Conservation (phyloP, 2,888 invertebrate species). For the Pyrrhosoma nymphula region DNA sequence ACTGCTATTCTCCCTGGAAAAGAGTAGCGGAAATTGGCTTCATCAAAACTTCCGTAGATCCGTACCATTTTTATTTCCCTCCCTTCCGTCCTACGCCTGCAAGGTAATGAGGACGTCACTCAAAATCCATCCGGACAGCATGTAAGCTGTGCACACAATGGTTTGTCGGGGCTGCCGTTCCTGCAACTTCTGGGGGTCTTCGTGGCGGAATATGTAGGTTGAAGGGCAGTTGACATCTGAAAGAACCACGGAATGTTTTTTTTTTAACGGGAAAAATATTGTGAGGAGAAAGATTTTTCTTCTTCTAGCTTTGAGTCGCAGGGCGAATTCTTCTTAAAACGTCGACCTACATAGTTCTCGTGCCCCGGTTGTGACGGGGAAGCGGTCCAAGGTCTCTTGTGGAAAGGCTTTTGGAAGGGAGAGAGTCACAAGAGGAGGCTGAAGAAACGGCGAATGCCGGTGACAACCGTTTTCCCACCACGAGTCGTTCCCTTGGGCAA, state of each 20-base stretch:
- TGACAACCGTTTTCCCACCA: slow-evolving; percentile 17
- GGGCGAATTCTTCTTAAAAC: neutral
- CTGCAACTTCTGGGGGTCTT: neutral
- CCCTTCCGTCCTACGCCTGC: neutral
- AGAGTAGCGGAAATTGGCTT: neutral
- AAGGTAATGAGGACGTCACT: neutral
- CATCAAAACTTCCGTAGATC: slow-evolving; percentile 20
- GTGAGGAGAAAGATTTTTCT: neutral
- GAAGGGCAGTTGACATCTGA: slow-evolving; percentile 16
- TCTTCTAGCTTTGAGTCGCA: neutral
- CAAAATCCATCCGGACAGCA: neutral
- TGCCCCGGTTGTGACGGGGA: neutral
- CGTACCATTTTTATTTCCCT: neutral
- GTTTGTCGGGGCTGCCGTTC: neutral
- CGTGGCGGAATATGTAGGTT: neutral
- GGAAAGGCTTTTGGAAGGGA: neutral
- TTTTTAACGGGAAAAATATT: neutral
- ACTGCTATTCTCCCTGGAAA: neutral
- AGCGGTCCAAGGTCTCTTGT: neutral
- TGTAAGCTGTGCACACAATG: neutral
- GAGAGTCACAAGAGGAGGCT: neutral
- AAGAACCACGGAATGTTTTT: neutral
- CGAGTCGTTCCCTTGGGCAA: neutral
- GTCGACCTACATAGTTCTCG: slow-evolving; percentile 19
- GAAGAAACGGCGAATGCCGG: neutral